Evolutionary conservation across 1,140 invertebrate species (phyloP).

Genomic region (Hyphantria cunea): DNA sequence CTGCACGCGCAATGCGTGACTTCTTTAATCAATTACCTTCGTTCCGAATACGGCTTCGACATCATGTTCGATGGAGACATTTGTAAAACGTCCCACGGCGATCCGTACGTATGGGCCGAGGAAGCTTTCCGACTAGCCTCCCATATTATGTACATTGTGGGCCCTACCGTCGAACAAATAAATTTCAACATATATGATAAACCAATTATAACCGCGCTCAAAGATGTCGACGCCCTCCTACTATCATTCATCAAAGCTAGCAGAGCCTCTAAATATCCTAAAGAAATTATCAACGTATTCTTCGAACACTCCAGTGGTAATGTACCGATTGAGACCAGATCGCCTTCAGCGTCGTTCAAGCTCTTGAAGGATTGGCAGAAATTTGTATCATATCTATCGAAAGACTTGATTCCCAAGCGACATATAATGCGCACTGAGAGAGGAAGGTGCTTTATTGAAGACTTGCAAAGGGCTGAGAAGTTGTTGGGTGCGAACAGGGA

Average conservation of each 20-base stretch:
- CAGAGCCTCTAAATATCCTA: slow-evolving; percentile 37
- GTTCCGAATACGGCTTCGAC: slow-evolving; percentile 62
- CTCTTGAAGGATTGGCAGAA: slow-evolving; percentile 70
- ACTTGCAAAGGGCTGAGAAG: slow-evolving; percentile 64
- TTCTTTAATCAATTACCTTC: slow-evolving; percentile 61
- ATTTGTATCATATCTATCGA: slow-evolving; percentile 62
- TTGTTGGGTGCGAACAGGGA: slow-evolving; percentile 52
- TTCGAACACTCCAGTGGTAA: slow-evolving; percentile 66
- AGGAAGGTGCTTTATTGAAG: slow-evolving; percentile 64
- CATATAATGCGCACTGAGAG: slow-evolving; percentile 64
- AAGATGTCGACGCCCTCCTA: slow-evolving; percentile 52
- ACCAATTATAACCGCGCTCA: slow-evolving; percentile 59
- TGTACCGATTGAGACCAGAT: slow-evolving; percentile 55
- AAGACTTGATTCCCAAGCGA: slow-evolving; percentile 63
- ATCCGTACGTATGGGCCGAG: slow-evolving; percentile 66
- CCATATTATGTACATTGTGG: slow-evolving; percentile 65
- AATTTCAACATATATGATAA: slow-evolving; percentile 72
- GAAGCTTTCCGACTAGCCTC: slow-evolving; percentile 55
- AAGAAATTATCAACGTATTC: slow-evolving; percentile 62
- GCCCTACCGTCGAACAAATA: slow-evolving; percentile 55
- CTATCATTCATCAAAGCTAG: slow-evolving; percentile 50
- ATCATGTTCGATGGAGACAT: slow-evolving; percentile 71
- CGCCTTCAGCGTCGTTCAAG: slow-evolving; percentile 49
- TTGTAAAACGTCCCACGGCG: slow-evolving; percentile 52
- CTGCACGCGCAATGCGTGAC: slow-evolving; percentile 66